phyloP scores from a whole-genome alignment of 2,888 invertebrate genomes.

The Yponomeuta malinellus region DNA sequence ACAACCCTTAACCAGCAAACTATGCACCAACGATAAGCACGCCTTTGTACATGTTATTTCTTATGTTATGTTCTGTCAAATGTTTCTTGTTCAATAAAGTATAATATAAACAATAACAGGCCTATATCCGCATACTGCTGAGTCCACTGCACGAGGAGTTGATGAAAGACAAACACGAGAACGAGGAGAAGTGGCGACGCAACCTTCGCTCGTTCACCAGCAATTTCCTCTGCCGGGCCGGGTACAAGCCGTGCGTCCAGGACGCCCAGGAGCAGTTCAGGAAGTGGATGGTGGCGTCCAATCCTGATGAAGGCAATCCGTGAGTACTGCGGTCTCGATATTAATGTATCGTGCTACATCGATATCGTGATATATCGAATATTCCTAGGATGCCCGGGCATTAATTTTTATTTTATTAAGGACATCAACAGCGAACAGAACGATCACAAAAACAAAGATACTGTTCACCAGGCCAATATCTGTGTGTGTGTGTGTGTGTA shows the following conservation, averaged over 20 bases:
- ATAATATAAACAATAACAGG: constrained; percentile 49
- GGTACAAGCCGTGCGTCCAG: constrained; percentile 84
- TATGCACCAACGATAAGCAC: too few relatives aligned
- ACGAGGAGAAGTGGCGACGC: constrained; percentile 80
- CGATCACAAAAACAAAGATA: too few relatives aligned
- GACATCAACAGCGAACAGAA: too few relatives aligned
- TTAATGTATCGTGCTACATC: too few relatives aligned
- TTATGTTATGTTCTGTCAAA: background rate
- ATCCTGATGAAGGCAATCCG: constrained; percentile 88
- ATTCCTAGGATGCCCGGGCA: too few relatives aligned
- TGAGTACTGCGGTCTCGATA: constrained; percentile 56
- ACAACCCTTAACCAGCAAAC: too few relatives aligned
- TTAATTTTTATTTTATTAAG: too few relatives aligned
- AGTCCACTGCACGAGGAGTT: constrained; percentile 84
- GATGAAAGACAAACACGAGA: constrained; percentile 56
- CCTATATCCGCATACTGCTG: constrained; percentile 80
- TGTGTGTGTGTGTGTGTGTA: too few relatives aligned
- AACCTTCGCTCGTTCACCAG: constrained; percentile 81
- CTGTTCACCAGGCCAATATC: too few relatives aligned
- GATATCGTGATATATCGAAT: too few relatives aligned
- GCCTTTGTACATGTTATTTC: background rate
- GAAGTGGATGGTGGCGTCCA: constrained; percentile 83
- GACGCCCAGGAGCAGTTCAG: constrained; percentile 83
- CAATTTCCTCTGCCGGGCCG: constrained; percentile 84
- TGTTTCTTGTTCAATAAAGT: too few relatives aligned